A percentile compares a stretch with the other conserved stretches of the same genome.
phyloP scores from a whole-genome alignment of 2,888 invertebrate species.

The Vannuccia rotundouncinata region DNA sequence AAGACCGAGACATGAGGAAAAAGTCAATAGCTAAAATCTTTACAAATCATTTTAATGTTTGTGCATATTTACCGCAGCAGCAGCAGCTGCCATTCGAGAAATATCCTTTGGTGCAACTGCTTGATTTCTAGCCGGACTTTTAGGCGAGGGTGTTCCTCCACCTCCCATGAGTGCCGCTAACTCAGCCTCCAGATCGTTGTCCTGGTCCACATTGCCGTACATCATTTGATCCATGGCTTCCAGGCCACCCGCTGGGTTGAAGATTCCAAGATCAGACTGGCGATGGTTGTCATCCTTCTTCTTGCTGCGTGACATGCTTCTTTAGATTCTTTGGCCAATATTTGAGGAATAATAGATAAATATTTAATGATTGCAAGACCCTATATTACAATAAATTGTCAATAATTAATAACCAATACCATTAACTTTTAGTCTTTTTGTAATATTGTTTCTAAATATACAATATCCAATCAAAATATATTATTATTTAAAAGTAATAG shows the following conservation, averaged over 20 bases:
- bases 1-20: constrained; percentile 3
- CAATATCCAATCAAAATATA: too few species aligned
- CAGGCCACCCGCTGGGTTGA: constrained; percentile 17
- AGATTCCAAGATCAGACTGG: neutral
- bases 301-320: neutral
- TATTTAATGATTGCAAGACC: too few species aligned
- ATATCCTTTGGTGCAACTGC: neutral
- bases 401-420: too few species aligned
- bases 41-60: too few species aligned
- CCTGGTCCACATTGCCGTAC: constrained; percentile 41
- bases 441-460: too few species aligned
- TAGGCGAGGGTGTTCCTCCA: neutral
- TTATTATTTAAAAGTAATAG: too few species aligned
- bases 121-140: neutral
- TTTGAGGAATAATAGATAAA: too few species aligned
- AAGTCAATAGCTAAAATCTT: too few species aligned
- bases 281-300: neutral
- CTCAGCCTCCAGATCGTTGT: constrained; percentile 39
- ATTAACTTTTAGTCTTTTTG: too few species aligned
- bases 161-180: constrained; percentile 33
- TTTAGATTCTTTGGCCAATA: too few species aligned
- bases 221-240: constrained; percentile 35
- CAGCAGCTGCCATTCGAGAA: constrained; percentile 16
- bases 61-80: neutral
- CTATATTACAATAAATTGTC: too few species aligned